Base-by-base conservation (phyloP, 2,797 vertebrate genomes). In the Odontamblyopus lacepedii region DNA sequence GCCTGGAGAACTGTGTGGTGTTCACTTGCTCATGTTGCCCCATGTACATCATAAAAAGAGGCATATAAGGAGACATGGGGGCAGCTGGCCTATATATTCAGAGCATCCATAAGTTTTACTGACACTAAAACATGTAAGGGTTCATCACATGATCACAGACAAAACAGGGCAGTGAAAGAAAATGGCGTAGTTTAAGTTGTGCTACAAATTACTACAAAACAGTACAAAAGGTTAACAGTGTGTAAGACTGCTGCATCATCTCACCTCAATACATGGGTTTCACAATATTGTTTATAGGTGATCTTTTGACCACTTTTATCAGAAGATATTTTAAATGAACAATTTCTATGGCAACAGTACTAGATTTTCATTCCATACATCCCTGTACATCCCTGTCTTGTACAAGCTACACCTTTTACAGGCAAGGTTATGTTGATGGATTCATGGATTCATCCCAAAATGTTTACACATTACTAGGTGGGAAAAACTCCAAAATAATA, bases 21-120 rank as follows among this genome's bases (percentile, higher is more conserved):
- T 90, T 87, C 88, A 41, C 38, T 62, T 81, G 73, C 76, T 77
- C 80, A 41, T 75, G 64, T 86, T 84, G 23, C 64, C 77, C 76
- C 75, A 69, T 68, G 67, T 80, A 77, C 75, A 83, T 82, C 75
- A 79, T 86, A 88, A 86, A 87, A 78, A 70, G 18, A 62, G 53
- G 79, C 69, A 64, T 76, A 62, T 71, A 51, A 63, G 48, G 32
- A 81, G 75, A 79, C 72, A 72, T 67, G 66, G 11, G 59, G 18
- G 56, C 26, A 82, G 74, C 50, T 75, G 78, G 5, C 50, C 68
- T 64, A 5, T 35, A 80, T 83, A 72, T 41, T 67, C 29, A 62
- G 53, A n/a, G 35, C 2, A 27, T 13, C 26, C 70, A 8, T 65
- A 78, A 75, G 32, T 67, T 66, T 63, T 57, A 74, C 57, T 29